Evolutionary conservation across 2,113 vertebrate species (phyloP).

Genomic region (Parotia lawesii): DNA sequence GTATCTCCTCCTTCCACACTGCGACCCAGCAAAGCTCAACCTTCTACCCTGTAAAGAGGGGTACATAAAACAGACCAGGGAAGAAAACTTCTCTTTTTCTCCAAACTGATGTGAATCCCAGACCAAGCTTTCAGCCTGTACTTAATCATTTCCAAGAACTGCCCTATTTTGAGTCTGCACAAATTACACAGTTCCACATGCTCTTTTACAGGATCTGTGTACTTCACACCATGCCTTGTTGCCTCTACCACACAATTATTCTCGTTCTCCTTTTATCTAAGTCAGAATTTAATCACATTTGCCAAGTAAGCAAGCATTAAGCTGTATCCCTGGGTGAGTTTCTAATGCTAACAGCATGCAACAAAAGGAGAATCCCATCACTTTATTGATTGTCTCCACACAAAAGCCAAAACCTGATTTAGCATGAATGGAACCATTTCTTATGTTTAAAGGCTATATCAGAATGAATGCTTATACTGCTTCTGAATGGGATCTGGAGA

Average conservation of each 20-base stretch:
- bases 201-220: background rate
- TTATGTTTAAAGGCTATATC: background rate
- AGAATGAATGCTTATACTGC: background rate
- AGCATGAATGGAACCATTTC: background rate
- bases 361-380: conserved; percentile 20
- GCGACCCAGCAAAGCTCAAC: background rate
- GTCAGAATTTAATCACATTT: conserved; percentile 33
- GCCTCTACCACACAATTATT: background rate
- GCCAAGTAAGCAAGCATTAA: conserved; percentile 39
- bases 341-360: conserved; percentile 34
- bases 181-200: background rate
- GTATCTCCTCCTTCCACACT: background rate
- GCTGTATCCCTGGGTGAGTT: conserved; percentile 10
- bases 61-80: background rate
- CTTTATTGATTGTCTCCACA: conserved; percentile 1
- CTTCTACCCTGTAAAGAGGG: background rate
- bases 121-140: background rate
- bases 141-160: background rate
- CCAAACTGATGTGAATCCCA: background rate
- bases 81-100: background rate
- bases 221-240: background rate
- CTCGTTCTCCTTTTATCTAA: background rate
- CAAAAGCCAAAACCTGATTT: conserved; percentile 30
- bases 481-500: background rate
- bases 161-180: background rate